Conservation (phyloP, 2,797 vertebrate species). For the Phrynocephalus vlangalii region DNA sequence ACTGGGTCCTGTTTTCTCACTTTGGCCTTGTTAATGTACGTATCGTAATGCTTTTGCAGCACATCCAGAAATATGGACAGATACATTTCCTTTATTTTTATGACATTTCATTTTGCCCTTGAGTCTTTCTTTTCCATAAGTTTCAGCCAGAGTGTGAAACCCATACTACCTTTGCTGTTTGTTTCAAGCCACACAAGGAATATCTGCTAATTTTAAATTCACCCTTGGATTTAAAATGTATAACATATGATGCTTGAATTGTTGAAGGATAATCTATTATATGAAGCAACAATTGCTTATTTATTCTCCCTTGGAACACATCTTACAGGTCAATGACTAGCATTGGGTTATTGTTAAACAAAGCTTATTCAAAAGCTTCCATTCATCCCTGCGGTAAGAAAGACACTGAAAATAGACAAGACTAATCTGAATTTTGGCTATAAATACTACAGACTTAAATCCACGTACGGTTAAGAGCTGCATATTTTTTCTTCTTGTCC, state of each 20-base stretch:
- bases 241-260: not conserved
- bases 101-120: constrained; percentile 62
- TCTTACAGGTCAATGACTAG: constrained; percentile 49
- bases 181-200: constrained; percentile 26
- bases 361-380: constrained; percentile 42
- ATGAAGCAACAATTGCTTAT: constrained; percentile 51
- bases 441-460: not conserved
- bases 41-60: constrained; percentile 60
- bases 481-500: too few relatives aligned
- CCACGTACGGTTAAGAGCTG: too few relatives aligned
- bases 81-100: constrained; percentile 64
- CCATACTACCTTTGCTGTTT: constrained; percentile 54
- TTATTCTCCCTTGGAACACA: constrained; percentile 30
- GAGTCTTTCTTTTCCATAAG: constrained; percentile 31
- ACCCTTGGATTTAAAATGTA: constrained; percentile 50
- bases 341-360: constrained; percentile 29
- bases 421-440: not conserved
- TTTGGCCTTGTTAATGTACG: constrained; percentile 73
- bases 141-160: constrained; percentile 63
- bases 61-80: constrained; percentile 58
- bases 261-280: not conserved
- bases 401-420: not conserved
- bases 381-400: not conserved
- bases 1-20: constrained; percentile 68
- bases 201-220: constrained; percentile 55